phyloP scores from a whole-genome alignment of 2,888 invertebrate species.

The Notodonta ziczac region DNA sequence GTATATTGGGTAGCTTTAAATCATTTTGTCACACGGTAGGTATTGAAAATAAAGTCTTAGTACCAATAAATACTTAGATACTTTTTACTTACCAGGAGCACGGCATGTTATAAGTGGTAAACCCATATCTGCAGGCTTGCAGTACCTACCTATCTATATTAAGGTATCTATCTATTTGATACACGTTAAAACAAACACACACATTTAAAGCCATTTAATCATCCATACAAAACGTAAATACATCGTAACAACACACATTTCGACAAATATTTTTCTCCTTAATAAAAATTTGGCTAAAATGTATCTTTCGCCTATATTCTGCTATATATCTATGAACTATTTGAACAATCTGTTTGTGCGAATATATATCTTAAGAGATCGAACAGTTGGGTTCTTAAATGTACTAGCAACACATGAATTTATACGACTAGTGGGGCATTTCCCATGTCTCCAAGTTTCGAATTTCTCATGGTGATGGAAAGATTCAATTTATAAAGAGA shows the following conservation, averaged over 20 bases:
- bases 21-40: background rate
- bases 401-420: no score
- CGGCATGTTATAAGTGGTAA: no score
- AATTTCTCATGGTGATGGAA: no score
- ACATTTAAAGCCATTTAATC: slow-evolving; percentile 65
- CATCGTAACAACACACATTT: slow-evolving; percentile 36
- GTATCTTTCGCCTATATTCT: slow-evolving; percentile 24
- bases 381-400: no score
- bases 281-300: slow-evolving; percentile 57
- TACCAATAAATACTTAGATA: no score
- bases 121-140: no score
- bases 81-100: no score
- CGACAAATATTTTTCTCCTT: slow-evolving; percentile 37
- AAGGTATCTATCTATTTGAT: no score
- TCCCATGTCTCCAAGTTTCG: no score
- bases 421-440: no score
- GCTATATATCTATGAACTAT: background rate
- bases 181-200: slow-evolving; percentile 4
- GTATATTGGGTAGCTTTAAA: background rate
- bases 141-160: no score
- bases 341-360: slow-evolving; percentile 36
- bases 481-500: no score
- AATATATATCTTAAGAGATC: slow-evolving; percentile 5
- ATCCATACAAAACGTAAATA: slow-evolving; percentile 58
- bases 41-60: background rate